Evolutionary conservation across 2,888 invertebrate genomes (phyloP).

Genomic region (Stramonita haemastoma): DNA sequence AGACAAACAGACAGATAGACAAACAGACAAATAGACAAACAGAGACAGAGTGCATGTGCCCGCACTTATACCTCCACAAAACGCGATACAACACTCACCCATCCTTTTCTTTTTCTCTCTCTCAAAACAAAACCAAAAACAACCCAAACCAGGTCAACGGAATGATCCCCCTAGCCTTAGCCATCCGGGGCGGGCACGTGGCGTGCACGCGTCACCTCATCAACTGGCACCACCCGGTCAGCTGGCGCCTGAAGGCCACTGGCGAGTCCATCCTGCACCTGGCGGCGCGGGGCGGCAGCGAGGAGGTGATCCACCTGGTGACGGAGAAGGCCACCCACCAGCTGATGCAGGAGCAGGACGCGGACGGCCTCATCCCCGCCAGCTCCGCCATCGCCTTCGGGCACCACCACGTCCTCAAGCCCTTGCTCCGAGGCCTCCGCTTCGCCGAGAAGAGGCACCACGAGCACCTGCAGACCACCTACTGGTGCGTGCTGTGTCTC

Average conservation of each 20-base stretch:
- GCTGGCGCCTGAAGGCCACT: constrained; percentile 40
- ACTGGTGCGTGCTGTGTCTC: constrained; percentile 52
- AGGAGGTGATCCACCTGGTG: constrained; percentile 45
- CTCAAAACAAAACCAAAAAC: too few relatives aligned
- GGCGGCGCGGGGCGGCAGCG: constrained; percentile 46
- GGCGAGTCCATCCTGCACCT: constrained; percentile 54
- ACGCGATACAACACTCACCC: neutral
- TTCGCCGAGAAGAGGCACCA: constrained; percentile 40
- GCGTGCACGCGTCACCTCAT: constrained; percentile 30
- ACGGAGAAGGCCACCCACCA: neutral
- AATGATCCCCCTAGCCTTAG: constrained; percentile 42
- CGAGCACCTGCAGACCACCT: constrained; percentile 39
- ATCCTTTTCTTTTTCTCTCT: neutral
- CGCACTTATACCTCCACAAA: too few relatives aligned
- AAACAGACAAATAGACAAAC: too few relatives aligned
- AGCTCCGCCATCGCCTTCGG: constrained; percentile 47
- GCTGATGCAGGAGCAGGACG: constrained; percentile 42
- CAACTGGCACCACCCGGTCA: neutral
- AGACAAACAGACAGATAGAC: too few relatives aligned
- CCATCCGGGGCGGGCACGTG: constrained; percentile 40
- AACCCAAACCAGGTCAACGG: constrained; percentile 3
- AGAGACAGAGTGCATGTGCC: too few relatives aligned
- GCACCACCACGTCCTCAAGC: constrained; percentile 39
- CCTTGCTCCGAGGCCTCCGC: constrained; percentile 33
- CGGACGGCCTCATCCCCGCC: constrained; percentile 45